Base-by-base conservation (phyloP, 2,888 invertebrate species). In the Idaea biselata region DNA sequence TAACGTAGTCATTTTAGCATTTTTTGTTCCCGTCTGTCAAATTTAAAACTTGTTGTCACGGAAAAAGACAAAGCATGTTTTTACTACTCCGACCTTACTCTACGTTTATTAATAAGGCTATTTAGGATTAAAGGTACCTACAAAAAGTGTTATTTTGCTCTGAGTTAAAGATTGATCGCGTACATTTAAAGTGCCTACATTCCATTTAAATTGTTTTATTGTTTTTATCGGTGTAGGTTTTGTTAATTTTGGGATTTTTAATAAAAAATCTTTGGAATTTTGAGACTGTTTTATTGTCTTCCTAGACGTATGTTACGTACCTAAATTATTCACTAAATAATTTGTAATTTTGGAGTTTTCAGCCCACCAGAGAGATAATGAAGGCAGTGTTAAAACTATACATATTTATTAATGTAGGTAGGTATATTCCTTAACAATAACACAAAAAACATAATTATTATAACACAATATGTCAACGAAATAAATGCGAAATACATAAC, bases 151-250 rank as follows among this genome's bases (percentile, higher is more conserved):
- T 58, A 55, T 59, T 62, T 61, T 64, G 58, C 63, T 25, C 1
- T 61, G 55, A 66, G 44, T 44, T 56, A 18, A 63, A 63, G 60
- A 62, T 60, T 61, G 60, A 63, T 66, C 74, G 68, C 75, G 66
- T 72, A 76, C 73, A 73, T 73, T 71, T 76, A 75, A 89, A 91
- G 89, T 90, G 89, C 91, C 90, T 91, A 91, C 91, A 91, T 91
- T 91, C 91, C 91, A 88, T 80, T 81, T 89, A 70, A 80, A 81
- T 72, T 64, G 62, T 63, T 75, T 80, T 71, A 72, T 70, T 80
- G 77, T 73, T 75, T 74, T 74, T 66, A 80, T 76, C 74, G 68
- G 75, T 81, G 73, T 78, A 25, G 25, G 25, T 25, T 73, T 80
- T 81, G 77, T 81, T 83, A 69, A 77, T 73, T 82, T 82, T 72